phyloP scores from a whole-genome alignment of 2,113 vertebrate genomes.

The Neomonachus schauinslandi region DNA sequence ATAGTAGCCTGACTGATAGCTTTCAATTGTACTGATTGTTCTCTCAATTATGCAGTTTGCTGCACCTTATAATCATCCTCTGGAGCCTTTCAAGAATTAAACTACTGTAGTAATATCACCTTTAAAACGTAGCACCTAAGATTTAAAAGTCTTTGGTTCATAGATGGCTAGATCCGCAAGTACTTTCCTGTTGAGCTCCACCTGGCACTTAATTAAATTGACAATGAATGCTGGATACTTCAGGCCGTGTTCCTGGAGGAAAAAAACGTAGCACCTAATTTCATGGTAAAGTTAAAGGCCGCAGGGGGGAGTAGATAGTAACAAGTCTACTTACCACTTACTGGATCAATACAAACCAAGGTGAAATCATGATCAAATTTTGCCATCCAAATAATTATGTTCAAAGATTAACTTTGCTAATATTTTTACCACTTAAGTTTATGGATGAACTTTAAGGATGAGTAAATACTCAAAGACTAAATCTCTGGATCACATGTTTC shows the following conservation, averaged over 20 bases:
- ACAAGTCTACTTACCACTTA: neutral
- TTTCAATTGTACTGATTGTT: neutral
- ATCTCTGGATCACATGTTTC: neutral
- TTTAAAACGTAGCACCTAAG: conserved; percentile 57
- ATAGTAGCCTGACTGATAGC: neutral
- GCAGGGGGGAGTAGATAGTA: neutral
- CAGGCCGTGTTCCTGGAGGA: conserved; percentile 88
- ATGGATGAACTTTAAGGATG: neutral
- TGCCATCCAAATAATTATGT: neutral
- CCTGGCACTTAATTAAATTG: conserved; percentile 91
- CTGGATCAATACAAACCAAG: neutral
- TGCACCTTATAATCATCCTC: neutral
- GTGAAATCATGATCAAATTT: neutral
- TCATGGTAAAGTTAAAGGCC: neutral
- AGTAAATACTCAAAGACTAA: neutral
- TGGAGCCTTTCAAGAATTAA: neutral
- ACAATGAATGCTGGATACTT: conserved; percentile 90
- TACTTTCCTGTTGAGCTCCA: conserved; percentile 92
- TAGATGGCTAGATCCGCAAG: conserved; percentile 92
- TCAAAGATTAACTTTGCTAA: neutral
- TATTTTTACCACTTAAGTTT: neutral
- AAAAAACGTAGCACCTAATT: neutral
- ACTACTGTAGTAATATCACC: neutral
- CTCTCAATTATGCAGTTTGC: neutral
- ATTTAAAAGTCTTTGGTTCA: conserved; percentile 93